Evolutionary conservation across 2,888 invertebrate genomes (phyloP), one percentile per base, ranked within the genome.

Genomic region (Leptinotarsa tumamoca): DNA sequence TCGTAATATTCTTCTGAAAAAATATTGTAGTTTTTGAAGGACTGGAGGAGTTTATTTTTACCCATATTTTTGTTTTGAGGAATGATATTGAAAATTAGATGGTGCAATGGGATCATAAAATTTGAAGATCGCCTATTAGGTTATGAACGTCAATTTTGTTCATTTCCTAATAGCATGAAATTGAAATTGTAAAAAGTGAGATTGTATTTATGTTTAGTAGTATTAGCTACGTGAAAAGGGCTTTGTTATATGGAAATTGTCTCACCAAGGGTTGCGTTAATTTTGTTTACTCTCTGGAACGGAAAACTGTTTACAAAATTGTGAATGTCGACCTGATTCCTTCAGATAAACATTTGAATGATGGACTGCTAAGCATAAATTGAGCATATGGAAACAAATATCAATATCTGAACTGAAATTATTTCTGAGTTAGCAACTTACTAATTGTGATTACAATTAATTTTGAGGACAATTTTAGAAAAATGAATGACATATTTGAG

Each of bases 71-170:
- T 10, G 7, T 43, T 43, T 10, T 52, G n/a, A 52, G 15, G 63
- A 43, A 18, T 18, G 63, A 43, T 33, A 63, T 43, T 63, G 33
- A 63, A 17, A 10, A 21, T 21, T 21, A 18, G 21, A 23, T 58
- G 58, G 58, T 63, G 13, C 10, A 43, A 63, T 63, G 63, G 63
- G 63, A 63, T n/a, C 63, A 63, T 63, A 4, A 43, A 63, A 63
- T 63, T 63, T 63, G 43, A 33, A 33, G 43, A 63, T 3, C 27
- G 33, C 43, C 33, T 18, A 33, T 43, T n/a, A 63, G 63, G 63
- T 43, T 13, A 63, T 27, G 61, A 61, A 61, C 15, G 1, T 27
- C 5, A 18, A 23, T 43, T n/a, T 63, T 33, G 17, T 33, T 33
- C 33, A 33, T 33, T 63, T 33, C 63, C 33, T 63, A 10, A 63